Conservation (phyloP, 2,113 vertebrate genomes). For the Chamaea fasciata region DNA sequence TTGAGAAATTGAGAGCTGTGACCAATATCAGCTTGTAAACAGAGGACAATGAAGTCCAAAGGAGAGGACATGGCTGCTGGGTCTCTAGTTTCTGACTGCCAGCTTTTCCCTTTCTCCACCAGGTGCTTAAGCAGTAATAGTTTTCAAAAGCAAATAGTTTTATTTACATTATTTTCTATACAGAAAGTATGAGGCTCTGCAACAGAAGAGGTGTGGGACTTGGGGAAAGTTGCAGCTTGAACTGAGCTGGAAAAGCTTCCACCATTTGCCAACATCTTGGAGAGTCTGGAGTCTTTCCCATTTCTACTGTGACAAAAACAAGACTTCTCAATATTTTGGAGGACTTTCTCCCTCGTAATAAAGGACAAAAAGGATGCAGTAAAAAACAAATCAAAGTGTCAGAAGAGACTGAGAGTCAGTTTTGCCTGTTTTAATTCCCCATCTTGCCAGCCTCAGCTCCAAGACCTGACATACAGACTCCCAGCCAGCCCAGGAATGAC, state of each 20-base stretch:
- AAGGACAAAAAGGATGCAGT: neutral
- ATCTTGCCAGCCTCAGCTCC: neutral
- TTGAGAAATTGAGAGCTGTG: neutral
- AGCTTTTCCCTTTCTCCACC: neutral
- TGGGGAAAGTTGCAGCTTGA: neutral
- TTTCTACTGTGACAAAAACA: slow-evolving; percentile 21
- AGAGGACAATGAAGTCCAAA: neutral
- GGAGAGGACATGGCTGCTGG: neutral
- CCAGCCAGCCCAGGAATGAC: neutral
- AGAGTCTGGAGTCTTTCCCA: slow-evolving; percentile 18
- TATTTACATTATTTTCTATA: neutral
- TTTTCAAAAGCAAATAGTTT: neutral
- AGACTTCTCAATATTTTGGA: slow-evolving; percentile 7
- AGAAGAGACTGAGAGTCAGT: neutral
- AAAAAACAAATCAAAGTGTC: neutral
- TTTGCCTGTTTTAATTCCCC: neutral
- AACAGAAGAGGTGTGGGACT: neutral
- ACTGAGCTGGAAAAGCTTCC: slow-evolving; percentile 21
- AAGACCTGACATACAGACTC: neutral
- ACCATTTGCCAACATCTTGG: slow-evolving; percentile 7
- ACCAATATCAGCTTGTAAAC: neutral
- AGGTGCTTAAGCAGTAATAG: neutral
- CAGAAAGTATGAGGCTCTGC: neutral
- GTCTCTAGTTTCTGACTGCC: neutral
- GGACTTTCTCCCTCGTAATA: neutral